Evolutionary conservation across 64 coral and sea anemone species (phyloP), one percentile per base, ranked within the genome.

Genomic region (Montipora capricornis): DNA sequence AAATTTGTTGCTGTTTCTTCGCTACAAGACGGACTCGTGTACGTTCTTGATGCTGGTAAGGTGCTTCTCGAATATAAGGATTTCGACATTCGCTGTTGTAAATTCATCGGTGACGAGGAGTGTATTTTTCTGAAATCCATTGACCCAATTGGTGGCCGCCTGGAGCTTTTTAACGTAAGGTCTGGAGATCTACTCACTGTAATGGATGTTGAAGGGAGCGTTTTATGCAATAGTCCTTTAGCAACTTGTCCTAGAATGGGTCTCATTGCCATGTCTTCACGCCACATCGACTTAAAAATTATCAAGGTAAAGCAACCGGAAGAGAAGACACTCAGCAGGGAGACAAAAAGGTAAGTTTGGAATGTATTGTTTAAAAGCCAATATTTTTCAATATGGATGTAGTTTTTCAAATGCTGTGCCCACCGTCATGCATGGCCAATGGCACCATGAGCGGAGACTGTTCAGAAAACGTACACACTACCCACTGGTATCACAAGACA

Each of bases 21-120:
- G 3, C 76, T 5, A 78, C 14, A 5, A 4, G 13, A 6, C 16
- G 5, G 12, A 5, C 17, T 1, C 13, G 11, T 78, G 45, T 22
- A 22, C 5, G 80, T 81, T 50, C 52, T 81, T 57, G 79, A 81
- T 81, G 50, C n/a, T 58, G 49, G 49, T 58, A 26, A 81, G 3
- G 37, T 8, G 20, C n/a, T 22, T 57, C 20, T 14, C 4, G 45
- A 6, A 13, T 62, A 64, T 60, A 60, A 51, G 22, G 16, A 17
- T 55, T 37, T 37, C 37, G 37, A 37, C 13, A 8, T 60, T 60
- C 13, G 57, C 7, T 9, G 13, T 9, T 74, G 71, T 74, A 17
- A 69, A 19, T 69, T 69, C n/a, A 19, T 69, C 1, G n/a, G 67
- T 69, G 67, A 69, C 0, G 67, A 69, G 49, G 78, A 80, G 10